Evolutionary conservation across 2,797 vertebrate species (phyloP).

Genomic region (Galago senegalensis): DNA sequence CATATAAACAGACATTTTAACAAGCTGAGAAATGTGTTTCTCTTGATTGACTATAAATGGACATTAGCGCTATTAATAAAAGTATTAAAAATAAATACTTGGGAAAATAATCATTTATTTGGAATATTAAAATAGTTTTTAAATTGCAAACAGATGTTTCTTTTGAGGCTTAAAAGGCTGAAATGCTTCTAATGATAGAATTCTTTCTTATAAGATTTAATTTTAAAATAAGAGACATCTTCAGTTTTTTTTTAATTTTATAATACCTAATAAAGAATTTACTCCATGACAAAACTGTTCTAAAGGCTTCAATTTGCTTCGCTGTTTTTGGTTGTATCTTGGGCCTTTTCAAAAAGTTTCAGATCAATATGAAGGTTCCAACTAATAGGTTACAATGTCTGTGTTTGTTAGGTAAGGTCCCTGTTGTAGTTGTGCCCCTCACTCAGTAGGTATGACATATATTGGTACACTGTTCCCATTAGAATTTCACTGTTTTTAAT

Average conservation of each 20-base stretch:
- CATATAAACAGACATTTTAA: background rate
- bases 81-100: background rate
- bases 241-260: background rate
- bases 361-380: too few species aligned
- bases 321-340: background rate
- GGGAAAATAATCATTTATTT: background rate
- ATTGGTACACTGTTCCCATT: too few species aligned
- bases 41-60: background rate
- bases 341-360: too few species aligned
- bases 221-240: background rate
- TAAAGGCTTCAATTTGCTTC: background rate
- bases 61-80: background rate
- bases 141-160: background rate
- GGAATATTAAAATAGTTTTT: background rate
- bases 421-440: too few species aligned
- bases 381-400: too few species aligned
- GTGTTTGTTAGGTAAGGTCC: too few species aligned
- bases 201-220: background rate
- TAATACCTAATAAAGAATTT: background rate
- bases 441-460: too few species aligned
- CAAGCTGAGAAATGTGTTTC: background rate
- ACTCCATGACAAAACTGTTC: background rate
- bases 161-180: background rate
- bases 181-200: background rate
- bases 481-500: background rate